Base-by-base conservation (phyloP, 2,113 vertebrate species). In the Oryzias javanicus region DNA sequence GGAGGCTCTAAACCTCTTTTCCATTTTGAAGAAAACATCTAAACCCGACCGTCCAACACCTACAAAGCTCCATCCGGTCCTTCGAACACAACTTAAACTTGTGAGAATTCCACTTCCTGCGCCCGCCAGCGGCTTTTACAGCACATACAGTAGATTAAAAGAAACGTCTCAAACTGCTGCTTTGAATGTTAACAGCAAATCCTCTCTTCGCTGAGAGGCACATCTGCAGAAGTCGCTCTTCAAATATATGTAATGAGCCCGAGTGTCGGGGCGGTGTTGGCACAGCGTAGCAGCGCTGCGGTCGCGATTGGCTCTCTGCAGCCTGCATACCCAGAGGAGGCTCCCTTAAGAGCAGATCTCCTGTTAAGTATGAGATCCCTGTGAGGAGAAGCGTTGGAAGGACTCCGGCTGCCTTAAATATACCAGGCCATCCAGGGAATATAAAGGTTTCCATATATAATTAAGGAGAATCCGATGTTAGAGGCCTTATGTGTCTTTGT, bases 311-410 rank as follows among this genome's bases (percentile, higher is more conserved):
- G 82, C 76, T 85, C 27, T 8, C 65, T 49, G 41, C 76, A 79
- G 76, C 69, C 61, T 57, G 64, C 49, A 55, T 70, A 79, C 70
- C 80, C 84, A 72, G 78, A 86, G 79, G 78, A 83, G 68, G 61
- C 80, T 81, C 80, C 76, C 77, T 82, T 82, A 85, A 86, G 81
- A 88, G 70, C 70, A 82, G 72, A 85, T 82, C 82, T 88, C 83
- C 86, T 81, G 81, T 89, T 90, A 89, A 88, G 86, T 90, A 89
- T 88, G 75, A 80, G 80, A 82, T 78, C 73, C 83, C 84, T 89
- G 64, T 82, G 85, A 89, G 84, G 62, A 80, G 78, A 79, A 79
- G 72, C 61, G 78, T 84, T 82, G 72, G 86, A 86, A 86, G 78
- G 87, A 80, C 78, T 83, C 62, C 70, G 79, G 47, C 79, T 86